Conservation (phyloP, 30 jellyfish, hydroid and myxozoan genomes). For the Nemopilema nomurai region DNA sequence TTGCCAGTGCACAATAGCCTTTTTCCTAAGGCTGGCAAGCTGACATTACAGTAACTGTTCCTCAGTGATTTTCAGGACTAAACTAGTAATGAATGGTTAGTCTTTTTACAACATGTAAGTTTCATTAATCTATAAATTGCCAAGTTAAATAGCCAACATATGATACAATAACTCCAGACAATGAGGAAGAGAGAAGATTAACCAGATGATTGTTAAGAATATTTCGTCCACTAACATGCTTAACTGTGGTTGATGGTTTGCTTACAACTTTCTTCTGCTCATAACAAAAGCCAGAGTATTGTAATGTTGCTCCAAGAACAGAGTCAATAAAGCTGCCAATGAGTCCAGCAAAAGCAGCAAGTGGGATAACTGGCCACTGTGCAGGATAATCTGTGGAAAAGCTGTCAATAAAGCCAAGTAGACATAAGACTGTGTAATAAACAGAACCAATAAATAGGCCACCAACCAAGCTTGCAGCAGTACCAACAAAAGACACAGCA, state of each 20-base stretch:
- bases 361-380: constrained; percentile 75
- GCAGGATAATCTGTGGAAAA: constrained; percentile 60
- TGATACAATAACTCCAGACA: constrained; percentile 73
- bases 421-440: neutral
- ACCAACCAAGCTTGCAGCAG: constrained; percentile 76
- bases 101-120: too few relatives aligned
- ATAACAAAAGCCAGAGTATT: constrained; percentile 83
- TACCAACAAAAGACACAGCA: constrained; percentile 75
- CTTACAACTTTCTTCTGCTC: constrained; percentile 63
- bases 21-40: too few relatives aligned
- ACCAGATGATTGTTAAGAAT: constrained; percentile 60
- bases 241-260: constrained; percentile 48
- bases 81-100: too few relatives aligned
- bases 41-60: too few relatives aligned
- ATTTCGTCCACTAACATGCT: constrained; percentile 70
- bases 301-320: constrained; percentile 82
- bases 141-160: constrained; percentile 56
- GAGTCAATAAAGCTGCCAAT: constrained; percentile 87
- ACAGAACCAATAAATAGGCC: constrained; percentile 77
- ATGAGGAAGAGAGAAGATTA: constrained; percentile 65
- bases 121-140: too few relatives aligned
- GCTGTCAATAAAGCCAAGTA: constrained; percentile 21
- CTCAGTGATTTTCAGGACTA: too few relatives aligned
- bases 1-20: too few relatives aligned
- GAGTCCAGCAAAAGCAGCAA: constrained; percentile 70